Percentiles rank a stretch among this genome's conserved stretches.
These are phyloP conservation scores for Pilophorus perplexus DNA, from an alignment of 2,888 invertebrate genomes.

Conservation along the genomic window DNA sequence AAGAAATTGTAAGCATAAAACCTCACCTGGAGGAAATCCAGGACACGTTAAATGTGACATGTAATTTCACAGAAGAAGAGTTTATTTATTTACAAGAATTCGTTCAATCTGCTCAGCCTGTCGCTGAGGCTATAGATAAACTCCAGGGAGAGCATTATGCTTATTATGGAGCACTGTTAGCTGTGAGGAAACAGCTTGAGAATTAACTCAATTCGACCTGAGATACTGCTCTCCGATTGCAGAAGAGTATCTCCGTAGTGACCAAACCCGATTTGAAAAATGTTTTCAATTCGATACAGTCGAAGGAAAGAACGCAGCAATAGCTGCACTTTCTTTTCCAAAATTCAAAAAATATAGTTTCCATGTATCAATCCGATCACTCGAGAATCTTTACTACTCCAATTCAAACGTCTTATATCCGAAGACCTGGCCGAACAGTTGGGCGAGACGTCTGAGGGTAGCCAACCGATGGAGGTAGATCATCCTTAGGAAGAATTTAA, in stretches of 20 bases:
- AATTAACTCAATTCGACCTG: not conserved
- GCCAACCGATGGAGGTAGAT: too few relatives aligned
- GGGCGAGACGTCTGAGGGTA: too few relatives aligned
- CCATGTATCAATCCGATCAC: not conserved
- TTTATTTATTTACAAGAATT: slow-evolving; percentile 32
- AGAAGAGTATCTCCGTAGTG: slow-evolving; percentile 23
- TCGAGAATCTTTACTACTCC: not conserved
- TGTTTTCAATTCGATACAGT: slow-evolving; percentile 1
- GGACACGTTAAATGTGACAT: too few relatives aligned
- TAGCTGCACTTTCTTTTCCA: slow-evolving; percentile 6
- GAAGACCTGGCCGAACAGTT: too few relatives aligned
- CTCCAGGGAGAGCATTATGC: slow-evolving; percentile 22
- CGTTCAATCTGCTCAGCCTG: slow-evolving; percentile 32
- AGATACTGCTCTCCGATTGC: slow-evolving; percentile 23
- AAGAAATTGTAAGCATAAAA: slow-evolving; percentile 9
- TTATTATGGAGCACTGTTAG: slow-evolving; percentile 21
- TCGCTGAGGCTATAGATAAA: slow-evolving; percentile 39
- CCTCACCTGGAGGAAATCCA: not conserved
- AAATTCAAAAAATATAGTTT: slow-evolving; percentile 11
- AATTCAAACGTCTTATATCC: not conserved
- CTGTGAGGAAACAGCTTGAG: too few relatives aligned
- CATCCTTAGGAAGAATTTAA: too few relatives aligned
- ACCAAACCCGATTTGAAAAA: slow-evolving; percentile 1
- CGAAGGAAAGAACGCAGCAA: slow-evolving; percentile 10
- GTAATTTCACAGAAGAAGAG: too few relatives aligned